Evolutionary conservation across 2,888 invertebrate species (phyloP), one percentile per base, ranked within the genome.

Genomic region (Allacma fusca): DNA sequence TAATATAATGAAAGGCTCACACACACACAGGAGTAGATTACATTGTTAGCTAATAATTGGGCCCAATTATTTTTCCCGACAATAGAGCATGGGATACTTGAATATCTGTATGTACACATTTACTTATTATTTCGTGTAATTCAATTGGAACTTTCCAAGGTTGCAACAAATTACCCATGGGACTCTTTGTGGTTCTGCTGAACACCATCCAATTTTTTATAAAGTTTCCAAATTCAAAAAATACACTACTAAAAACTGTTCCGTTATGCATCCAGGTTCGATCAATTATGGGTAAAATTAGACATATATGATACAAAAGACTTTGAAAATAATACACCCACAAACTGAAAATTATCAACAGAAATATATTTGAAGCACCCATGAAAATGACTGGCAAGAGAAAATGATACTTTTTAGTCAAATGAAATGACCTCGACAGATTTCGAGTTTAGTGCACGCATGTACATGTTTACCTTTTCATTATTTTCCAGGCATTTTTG

Each of bases 31-130:
- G 28, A 13, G 65, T 16, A 65, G 26, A 28, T 65, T 71, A 50
- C 71, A 71, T 71, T 71, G 71, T 71, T 71, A 71, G 26, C n/a
- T 50, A 71, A 70, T 70, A 71, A 71, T 71, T 71, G 71, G 71
- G 19, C 19, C 57, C 57, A 71, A 71, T 71, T 50, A 50, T 50
- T 71, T 71, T 57, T 29, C 19, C 57, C 50, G 19, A 50, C 70
- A 50, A 29, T 71, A 24, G 16, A 24, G 57, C 50, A 57, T 71
- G 44, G n/a, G 43, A 70, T 12, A 70, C 43, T 19, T 24, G 21
- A 1, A 62, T 62, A 23, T 62, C 16, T 2, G 1, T 23, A 65
- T 28, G n/a, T 19, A 13, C n/a, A 68, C 40, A 40, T 68, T 40
- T 34, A 40, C 2, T 40, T 26, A n/a, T 40, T 40, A 40, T 29